These are phyloP conservation scores for Motacilla alba DNA, from an alignment of 2,113 vertebrate species.

Conservation along the genomic window DNA sequence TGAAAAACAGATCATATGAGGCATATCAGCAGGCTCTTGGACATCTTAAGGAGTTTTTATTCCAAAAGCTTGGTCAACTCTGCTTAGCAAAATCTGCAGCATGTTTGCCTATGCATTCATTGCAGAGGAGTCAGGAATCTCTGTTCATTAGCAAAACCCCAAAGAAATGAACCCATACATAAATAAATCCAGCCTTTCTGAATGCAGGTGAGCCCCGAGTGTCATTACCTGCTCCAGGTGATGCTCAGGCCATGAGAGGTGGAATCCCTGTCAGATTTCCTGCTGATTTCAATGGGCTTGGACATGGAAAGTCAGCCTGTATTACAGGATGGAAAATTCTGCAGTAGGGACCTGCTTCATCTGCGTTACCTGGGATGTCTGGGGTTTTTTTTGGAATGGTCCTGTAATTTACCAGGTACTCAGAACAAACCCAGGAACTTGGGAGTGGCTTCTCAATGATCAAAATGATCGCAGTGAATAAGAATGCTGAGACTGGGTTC, in stretches of 20 bases:
- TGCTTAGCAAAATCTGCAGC: background rate
- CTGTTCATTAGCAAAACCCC: background rate
- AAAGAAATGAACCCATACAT: background rate
- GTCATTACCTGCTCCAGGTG: background rate
- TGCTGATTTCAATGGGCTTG: background rate
- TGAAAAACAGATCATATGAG: conserved; percentile 31
- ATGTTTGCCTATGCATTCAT: background rate
- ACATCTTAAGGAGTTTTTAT: conserved; percentile 15
- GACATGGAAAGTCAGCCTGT: background rate
- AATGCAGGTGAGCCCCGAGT: background rate
- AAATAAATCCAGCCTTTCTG: background rate
- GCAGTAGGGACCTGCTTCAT: background rate
- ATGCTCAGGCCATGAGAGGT: background rate
- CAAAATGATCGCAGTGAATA: background rate
- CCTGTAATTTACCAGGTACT: background rate
- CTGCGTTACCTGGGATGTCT: background rate
- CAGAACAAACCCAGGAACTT: background rate
- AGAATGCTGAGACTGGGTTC: background rate
- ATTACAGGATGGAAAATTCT: background rate
- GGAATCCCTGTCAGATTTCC: background rate
- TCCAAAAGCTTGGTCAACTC: conserved; percentile 8
- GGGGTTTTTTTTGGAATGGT: background rate
- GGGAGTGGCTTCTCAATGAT: background rate
- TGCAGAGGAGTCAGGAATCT: background rate
- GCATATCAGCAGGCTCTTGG: conserved; percentile 21